These are phyloP conservation scores for Chiridota heheva DNA, from an alignment of 35 echinoderm and acorn worm species.

Conservation along the genomic window DNA sequence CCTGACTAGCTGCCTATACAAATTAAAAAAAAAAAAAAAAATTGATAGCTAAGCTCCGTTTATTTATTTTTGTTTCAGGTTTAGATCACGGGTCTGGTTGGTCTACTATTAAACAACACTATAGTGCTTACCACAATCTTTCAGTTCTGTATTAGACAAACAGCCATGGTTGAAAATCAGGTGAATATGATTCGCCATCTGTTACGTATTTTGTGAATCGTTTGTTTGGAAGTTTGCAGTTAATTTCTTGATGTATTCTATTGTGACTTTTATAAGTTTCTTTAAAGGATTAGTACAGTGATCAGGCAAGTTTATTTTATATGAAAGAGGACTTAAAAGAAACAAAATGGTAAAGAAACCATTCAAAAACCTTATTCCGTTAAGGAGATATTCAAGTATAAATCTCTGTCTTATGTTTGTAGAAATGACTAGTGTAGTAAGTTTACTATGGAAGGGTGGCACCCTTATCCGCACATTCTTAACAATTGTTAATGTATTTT, in stretches of 20 bases:
- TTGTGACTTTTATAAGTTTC: not conserved
- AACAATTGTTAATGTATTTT: too few species aligned
- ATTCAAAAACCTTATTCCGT: not conserved
- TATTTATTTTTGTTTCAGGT: conserved; percentile 38
- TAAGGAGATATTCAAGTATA: too few species aligned
- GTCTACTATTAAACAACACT: conserved; percentile 76
- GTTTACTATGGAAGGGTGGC: too few species aligned
- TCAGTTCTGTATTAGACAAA: conserved; percentile 77
- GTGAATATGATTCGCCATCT: conserved; percentile 14
- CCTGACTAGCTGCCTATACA: too few species aligned
- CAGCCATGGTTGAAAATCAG: conserved; percentile 84
- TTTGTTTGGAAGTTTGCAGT: not conserved
- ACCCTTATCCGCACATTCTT: too few species aligned
- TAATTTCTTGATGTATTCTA: not conserved
- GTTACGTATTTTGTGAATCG: not conserved
- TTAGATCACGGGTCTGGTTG: conserved; percentile 72
- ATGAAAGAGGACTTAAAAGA: not conserved
- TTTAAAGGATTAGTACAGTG: not conserved
- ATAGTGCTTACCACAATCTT: conserved; percentile 59
- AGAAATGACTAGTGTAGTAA: too few species aligned
- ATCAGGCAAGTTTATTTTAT: not conserved
- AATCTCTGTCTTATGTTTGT: too few species aligned
- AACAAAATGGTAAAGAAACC: not conserved
- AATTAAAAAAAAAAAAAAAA: too few species aligned
- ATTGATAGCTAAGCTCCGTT: too few species aligned